Evolutionary conservation across 2,888 invertebrate genomes (phyloP).

Genomic region (Cecidostiba fungosa): DNA sequence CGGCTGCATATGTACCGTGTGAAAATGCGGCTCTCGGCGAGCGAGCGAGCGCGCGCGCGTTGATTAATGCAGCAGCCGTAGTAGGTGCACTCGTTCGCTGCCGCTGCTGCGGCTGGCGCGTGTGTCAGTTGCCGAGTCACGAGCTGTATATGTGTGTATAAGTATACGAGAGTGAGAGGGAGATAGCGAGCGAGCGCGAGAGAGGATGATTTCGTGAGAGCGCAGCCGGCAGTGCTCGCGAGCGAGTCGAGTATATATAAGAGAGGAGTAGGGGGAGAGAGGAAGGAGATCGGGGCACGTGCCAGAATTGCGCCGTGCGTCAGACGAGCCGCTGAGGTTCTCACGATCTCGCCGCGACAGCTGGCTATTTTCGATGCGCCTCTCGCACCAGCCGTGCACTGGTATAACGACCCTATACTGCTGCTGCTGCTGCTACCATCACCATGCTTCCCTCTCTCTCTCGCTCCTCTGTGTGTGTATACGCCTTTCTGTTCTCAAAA

Average conservation of each 20-base stretch:
- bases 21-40: constrained; percentile 50
- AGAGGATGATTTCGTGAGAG: constrained; percentile 64
- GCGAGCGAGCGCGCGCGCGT: constrained; percentile 17
- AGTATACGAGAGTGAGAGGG: constrained; percentile 32
- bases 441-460: background rate
- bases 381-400: constrained; percentile 59
- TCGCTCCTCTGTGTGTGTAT: constrained; percentile 7
- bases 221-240: constrained; percentile 45
- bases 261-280: constrained; percentile 39
- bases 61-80: constrained; percentile 52
- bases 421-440: background rate
- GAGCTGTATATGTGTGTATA: background rate
- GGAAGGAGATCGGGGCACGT: constrained; percentile 73
- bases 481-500: constrained; percentile 53
- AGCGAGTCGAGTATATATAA: background rate
- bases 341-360: constrained; percentile 65
- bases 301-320: constrained; percentile 76
- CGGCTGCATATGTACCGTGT: constrained; percentile 44
- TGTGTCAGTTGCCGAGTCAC: constrained; percentile 35
- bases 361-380: constrained; percentile 65
- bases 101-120: background rate
- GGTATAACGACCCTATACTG: constrained; percentile 17
- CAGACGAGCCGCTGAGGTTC: constrained; percentile 69
- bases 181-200: constrained; percentile 44
- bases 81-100: background rate